Evolutionary conservation across 2,113 vertebrate species (phyloP), one percentile per base, ranked within the genome.

Genomic region (Sinosuthora webbiana): DNA sequence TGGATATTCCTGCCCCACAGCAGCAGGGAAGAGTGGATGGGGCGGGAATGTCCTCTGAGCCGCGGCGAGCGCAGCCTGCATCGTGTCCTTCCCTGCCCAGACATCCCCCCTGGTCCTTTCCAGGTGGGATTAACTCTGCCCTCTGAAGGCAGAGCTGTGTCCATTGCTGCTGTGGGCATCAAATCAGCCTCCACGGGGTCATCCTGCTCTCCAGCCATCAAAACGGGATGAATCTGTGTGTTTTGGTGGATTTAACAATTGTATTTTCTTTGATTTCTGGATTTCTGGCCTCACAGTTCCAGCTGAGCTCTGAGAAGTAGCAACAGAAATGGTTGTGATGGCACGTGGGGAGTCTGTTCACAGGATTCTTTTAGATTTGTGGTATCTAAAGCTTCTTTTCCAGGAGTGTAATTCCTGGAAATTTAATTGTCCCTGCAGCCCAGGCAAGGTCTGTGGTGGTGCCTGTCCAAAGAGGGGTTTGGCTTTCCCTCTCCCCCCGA

Each of bases 211-310:
- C 16, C 21, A 25, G 45, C 65, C 62, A 27, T 15, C 71, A 18
- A 33, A 45, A 19, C 0, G 2, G 59, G 59, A 8, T 19, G 15
- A 10, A 28, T 65, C 6, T 1, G 0, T 11, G 47, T 0, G 0
- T 49, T 73, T 47, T 10, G 56, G 44, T 41, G 59, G 24, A 13
- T 59, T 42, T 20, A 31, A 33, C 28, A 2, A 0, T 3, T 22
- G 52, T 4, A 0, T 68, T 75, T 74, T 11, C 33, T 60, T 33
- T 31, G 44, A 27, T 50, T 35, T 16, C 3, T 14, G 28, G 27
- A 16, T 73, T 65, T 76, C 44, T 55, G 74, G 9, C 27, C 67
- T 33, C 8, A 0, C 9, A 13, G 35, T 49, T 87, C 19, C 42
- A 42, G 28, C 3, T 23, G 19, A 69, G 8, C 33, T 42, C 11